Base-by-base conservation (phyloP, 2,888 invertebrate species). In the Dromius quadrimaculatus region DNA sequence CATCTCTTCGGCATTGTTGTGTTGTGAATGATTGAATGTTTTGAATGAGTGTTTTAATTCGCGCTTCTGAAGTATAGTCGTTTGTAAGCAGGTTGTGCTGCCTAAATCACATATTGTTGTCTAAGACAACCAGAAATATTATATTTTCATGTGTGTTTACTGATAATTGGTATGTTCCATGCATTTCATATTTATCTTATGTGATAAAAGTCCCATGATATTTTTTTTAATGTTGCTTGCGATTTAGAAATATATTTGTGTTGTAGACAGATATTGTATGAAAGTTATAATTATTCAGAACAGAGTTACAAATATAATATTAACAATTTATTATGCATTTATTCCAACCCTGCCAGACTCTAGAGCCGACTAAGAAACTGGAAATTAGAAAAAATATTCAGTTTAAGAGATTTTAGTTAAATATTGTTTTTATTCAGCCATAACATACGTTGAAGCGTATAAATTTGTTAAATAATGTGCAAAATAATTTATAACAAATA, bases 211-310 rank as follows among this genome's bases (percentile, higher is more conserved):
- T 70, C 61, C 70, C 70, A 70, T 69, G 69, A 69, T 70, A 70
- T 70, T 70, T 70, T 70, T 70, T 70, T 70, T 70, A 70, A 70
- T 70, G 70, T 70, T 70, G 70, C 70, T 70, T 70, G 70, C 70
- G 62, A 70, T 70, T 62, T 68, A 68, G 41, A 68, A 43, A 68
- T 68, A 68, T 64, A 64, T 64, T 64, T 68, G 59, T 59, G 59
- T 59, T 59, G 59, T 68, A 68, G 68, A 68, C 28, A 65, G 34
- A 65, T 64, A 57, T 22, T 68, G 59, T 68, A 68, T 59, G 68
- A 59, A 59, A 68, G 68, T 68, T 65, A 68, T 43, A 65, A 65
- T 57, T 34, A 38, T 54, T 65, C 19, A 65, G 36, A 66, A 15
- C 38, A 66, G 68, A 68, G 68, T 68, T 68, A 65, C 47, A 66